phyloP scores from a whole-genome alignment of 1,140 invertebrate species.

The Trissolcus basalis region DNA sequence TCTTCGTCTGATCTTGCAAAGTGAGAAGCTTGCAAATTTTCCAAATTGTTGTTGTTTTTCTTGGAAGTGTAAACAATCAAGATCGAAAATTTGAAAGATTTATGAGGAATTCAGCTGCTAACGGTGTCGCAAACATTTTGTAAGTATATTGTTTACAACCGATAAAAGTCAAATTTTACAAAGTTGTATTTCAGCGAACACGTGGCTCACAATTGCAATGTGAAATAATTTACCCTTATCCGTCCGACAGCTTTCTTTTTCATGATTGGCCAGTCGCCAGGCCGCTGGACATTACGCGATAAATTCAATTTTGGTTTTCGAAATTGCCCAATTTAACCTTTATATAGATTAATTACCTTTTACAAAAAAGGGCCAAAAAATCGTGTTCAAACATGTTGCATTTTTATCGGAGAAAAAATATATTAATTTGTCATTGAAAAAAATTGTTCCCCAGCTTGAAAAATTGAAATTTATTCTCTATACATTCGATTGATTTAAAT shows the following conservation, averaged over 20 bases:
- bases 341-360: constrained; percentile 2
- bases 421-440: no score
- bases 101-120: neutral
- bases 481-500: no score
- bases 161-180: constrained; percentile 17
- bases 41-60: no score
- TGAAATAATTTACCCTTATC: constrained; percentile 33
- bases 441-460: no score
- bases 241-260: constrained; percentile 10
- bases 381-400: no score
- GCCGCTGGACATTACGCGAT: constrained; percentile 30
- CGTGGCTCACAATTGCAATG: constrained; percentile 6
- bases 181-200: constrained; percentile 5
- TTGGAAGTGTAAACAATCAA: no score
- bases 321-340: constrained; percentile 14
- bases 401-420: no score
- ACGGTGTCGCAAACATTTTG: neutral
- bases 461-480: no score
- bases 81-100: no score
- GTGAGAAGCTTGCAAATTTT: no score
- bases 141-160: constrained; percentile 9
- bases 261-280: constrained; percentile 19
- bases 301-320: constrained; percentile 24
- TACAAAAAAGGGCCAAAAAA: no score
- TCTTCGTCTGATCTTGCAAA: no score